Evolutionary conservation across 2,797 vertebrate species (phyloP).

Genomic region (Pempheris klunzingeri): DNA sequence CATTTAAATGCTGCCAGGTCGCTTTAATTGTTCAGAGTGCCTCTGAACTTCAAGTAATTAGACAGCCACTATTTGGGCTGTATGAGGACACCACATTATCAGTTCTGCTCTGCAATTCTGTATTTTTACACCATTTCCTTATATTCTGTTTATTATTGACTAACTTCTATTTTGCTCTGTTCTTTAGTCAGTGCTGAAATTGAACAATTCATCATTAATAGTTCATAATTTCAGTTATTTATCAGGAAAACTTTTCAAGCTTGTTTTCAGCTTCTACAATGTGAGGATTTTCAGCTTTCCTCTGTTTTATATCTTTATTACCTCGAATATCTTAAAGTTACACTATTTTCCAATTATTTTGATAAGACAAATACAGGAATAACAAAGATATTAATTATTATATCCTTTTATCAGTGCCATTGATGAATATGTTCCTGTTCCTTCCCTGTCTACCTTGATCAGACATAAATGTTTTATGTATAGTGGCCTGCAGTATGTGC

Average conservation of each 20-base stretch:
- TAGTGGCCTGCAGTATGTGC: not conserved
- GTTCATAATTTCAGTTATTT: not conserved
- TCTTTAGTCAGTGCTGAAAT: not conserved
- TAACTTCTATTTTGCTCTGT: not conserved
- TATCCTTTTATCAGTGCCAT: too few relatives aligned
- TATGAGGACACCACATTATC: not conserved
- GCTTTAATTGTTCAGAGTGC: conserved; percentile 24
- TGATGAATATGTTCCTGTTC: too few relatives aligned
- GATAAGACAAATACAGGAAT: too few relatives aligned
- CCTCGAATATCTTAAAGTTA: not conserved
- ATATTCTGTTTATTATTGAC: not conserved
- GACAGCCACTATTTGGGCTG: too few relatives aligned
- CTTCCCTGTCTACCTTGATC: too few relatives aligned
- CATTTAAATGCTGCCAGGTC: conserved; percentile 22
- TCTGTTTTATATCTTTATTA: not conserved
- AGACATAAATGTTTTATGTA: not conserved
- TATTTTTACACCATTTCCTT: not conserved
- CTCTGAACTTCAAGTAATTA: conserved; percentile 26
- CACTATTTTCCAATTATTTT: too few relatives aligned
- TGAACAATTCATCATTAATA: too few relatives aligned
- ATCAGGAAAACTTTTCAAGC: not conserved
- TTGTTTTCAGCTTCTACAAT: not conserved
- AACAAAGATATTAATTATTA: too few relatives aligned
- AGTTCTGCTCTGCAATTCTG: conserved; percentile 5
- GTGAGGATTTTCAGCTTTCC: not conserved